Evolutionary conservation across 2,797 vertebrate genomes (phyloP).

Genomic region (Odontamblyopus rebecca): DNA sequence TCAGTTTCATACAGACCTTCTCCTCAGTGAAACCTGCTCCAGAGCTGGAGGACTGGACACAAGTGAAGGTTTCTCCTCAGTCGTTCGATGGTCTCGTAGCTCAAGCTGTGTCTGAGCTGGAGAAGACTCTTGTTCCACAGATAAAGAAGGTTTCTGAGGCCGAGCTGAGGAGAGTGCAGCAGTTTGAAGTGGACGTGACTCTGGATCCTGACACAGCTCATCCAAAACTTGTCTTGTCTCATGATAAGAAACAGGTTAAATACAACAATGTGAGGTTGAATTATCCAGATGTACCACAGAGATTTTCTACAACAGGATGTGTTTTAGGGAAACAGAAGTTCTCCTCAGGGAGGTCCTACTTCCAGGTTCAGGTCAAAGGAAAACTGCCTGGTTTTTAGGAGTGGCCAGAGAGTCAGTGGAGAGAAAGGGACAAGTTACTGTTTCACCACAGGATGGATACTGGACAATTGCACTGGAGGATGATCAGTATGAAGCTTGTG

Average conservation of each 20-base stretch:
- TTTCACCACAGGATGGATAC: not conserved
- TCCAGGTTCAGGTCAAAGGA: conserved; percentile 4
- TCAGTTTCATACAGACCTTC: too few relatives aligned
- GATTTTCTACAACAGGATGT: not conserved
- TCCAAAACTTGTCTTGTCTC: not conserved
- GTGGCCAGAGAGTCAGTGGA: conserved; percentile 2
- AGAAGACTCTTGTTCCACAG: too few relatives aligned
- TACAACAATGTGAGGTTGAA: not conserved
- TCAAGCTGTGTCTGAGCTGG: too few relatives aligned
- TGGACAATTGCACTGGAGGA: not conserved
- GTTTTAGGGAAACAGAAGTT: conserved; percentile 6
- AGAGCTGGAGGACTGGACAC: too few relatives aligned
- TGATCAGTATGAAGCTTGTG: not conserved
- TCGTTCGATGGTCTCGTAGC: too few relatives aligned
- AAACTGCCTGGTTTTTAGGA: conserved; percentile 1
- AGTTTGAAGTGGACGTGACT: not conserved
- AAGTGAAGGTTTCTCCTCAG: too few relatives aligned
- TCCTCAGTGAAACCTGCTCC: too few relatives aligned
- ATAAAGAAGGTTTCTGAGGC: too few relatives aligned
- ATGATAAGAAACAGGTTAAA: not conserved
- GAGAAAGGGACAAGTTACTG: not conserved
- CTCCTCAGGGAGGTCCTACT: conserved; percentile 2
- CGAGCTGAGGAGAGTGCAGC: conserved; percentile 1
- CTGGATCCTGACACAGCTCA: not conserved
- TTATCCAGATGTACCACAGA: not conserved